Evolutionary conservation across 1,140 invertebrate species (phyloP).

Genomic region (Eupristina koningsbergeri): DNA sequence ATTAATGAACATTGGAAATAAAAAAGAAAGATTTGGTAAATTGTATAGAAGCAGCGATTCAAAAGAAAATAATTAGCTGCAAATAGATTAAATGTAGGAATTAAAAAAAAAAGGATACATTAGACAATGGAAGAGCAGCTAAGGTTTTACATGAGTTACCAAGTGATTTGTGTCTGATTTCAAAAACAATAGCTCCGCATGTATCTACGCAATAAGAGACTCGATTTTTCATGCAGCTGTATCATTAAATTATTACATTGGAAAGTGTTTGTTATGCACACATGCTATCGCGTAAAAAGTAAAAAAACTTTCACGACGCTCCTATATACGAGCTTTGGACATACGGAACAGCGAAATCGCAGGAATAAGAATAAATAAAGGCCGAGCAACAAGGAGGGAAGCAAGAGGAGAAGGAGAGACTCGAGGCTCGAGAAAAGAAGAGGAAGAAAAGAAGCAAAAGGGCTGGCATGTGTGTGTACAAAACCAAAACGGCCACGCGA

Average conservation of each 20-base stretch:
- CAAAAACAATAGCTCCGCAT: background rate
- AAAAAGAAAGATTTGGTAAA: no score
- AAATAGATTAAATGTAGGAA: background rate
- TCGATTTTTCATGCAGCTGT: background rate
- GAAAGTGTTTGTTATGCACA: slow-evolving; percentile 29
- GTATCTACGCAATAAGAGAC: background rate
- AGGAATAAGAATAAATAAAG: background rate
- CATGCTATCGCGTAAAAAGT: background rate
- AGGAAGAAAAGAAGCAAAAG: background rate
- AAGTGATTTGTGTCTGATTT: background rate
- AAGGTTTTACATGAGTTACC: background rate
- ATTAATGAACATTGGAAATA: no score
- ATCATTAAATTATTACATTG: slow-evolving; percentile 39
- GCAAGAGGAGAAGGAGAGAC: background rate
- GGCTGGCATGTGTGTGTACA: no score
- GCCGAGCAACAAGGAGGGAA: background rate
- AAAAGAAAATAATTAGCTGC: background rate
- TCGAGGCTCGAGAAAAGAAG: no score
- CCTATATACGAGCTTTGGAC: background rate
- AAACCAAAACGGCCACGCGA: background rate
- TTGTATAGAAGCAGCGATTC: no score
- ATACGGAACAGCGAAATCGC: slow-evolving; percentile 8
- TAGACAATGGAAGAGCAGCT: background rate
- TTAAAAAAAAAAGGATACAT: background rate
- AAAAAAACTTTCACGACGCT: background rate